Conservation (phyloP, 2,113 vertebrate genomes). For the Trematomus loennbergii region DNA sequence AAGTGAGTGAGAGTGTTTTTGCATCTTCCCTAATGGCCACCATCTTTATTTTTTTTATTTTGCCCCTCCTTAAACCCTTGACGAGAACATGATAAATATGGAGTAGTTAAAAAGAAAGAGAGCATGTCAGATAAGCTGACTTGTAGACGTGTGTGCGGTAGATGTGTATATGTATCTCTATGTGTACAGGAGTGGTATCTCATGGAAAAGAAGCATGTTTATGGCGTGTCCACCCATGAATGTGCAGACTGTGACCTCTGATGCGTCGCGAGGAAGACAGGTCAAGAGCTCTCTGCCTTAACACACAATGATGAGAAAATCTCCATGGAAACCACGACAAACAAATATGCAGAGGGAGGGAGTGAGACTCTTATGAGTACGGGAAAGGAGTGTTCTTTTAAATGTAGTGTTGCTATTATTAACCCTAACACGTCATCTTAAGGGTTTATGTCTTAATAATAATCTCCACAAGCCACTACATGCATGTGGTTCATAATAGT, state of each 20-base stretch:
- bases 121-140: background rate
- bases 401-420: background rate
- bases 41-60: conserved; percentile 1
- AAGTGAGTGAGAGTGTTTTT: conserved; percentile 26
- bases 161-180: conserved; percentile 10
- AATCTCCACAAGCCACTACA: background rate
- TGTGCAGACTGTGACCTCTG: conserved; percentile 40
- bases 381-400: background rate
- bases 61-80: background rate
- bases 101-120: conserved; percentile 8
- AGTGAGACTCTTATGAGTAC: background rate
- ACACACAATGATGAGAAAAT: conserved; percentile 37
- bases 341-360: conserved; percentile 37
- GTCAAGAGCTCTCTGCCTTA: conserved; percentile 43
- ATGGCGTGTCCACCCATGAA: conserved; percentile 11
- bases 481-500: background rate
- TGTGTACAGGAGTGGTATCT: conserved; percentile 32
- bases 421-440: conserved; percentile 1
- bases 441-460: background rate
- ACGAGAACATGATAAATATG: background rate
- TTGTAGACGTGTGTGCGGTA: background rate
- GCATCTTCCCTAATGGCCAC: conserved; percentile 16
- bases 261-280: conserved; percentile 50
- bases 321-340: conserved; percentile 68
- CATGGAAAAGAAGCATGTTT: conserved; percentile 38